Base-by-base conservation (phyloP, 2,888 invertebrate species). In the Lochmaea capreae region DNA sequence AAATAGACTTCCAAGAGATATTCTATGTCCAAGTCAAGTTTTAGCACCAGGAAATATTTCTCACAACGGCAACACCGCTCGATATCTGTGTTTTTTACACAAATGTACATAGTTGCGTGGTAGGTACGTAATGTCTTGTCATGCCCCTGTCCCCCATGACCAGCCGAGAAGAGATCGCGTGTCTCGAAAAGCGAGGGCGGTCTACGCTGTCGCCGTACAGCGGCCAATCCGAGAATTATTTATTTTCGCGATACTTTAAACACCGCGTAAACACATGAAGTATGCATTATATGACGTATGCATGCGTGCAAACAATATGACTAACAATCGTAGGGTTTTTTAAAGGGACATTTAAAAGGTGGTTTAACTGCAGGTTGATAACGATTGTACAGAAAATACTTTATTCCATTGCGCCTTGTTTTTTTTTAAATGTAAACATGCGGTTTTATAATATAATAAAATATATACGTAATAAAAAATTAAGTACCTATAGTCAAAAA, bases 121-220 rank as follows among this genome's bases (percentile, higher is more conserved):
- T 63, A 43, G 39, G 62, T 43, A 63, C 62, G 43, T 63, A 63
- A 63, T 43, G 62, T 63, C 62, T 63, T 63, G 62, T 63, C 59
- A 33, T 59, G 59, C 33, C 59, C 59, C 62, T 59, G 59, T 59
- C 59, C 59, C 62, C 62, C 62, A 61, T 42, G 61, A n/a, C 18
- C 43, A 43, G 2, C 12, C 62, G 62, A 43, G 42, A 42, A 42
- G 11, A 63, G 43, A 63, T 63, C 18, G 62, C 62, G 62, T 63
- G 62, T 43, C 62, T 63, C 10, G 18, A 5, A n/a, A 63, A 18
- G 62, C 43, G 62, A 63, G 62, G 62, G 62, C 62, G 62, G 9
- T 63, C 18, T 42, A 39, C 42, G 18, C 18, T 43, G n/a, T 42
- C 43, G 62, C 43, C 62, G 43, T 63, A 8, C 46, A 63, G 43